phyloP scores from a whole-genome alignment of 2,113 vertebrate genomes.

The Spilogale gracilis region DNA sequence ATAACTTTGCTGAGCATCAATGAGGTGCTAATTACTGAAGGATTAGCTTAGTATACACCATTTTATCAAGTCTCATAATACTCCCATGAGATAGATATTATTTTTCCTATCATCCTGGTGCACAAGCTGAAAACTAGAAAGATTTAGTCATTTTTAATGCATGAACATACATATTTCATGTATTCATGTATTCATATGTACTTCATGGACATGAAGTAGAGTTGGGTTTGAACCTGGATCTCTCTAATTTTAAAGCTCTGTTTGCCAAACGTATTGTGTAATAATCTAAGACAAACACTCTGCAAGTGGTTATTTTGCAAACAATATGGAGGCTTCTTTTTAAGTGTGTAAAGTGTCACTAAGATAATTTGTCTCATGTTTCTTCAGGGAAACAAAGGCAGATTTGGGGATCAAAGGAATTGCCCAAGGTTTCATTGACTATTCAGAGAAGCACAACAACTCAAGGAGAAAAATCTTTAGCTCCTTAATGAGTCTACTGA shows the following conservation, averaged over 20 bases:
- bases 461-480: conserved; percentile 80
- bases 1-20: neutral
- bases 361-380: conserved; percentile 12
- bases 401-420: conserved; percentile 58
- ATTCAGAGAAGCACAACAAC: conserved; percentile 66
- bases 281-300: neutral
- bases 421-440: conserved; percentile 55
- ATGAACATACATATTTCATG: neutral
- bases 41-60: neutral
- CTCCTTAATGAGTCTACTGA: conserved; percentile 77
- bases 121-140: neutral
- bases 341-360: neutral
- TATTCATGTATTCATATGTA: too few relatives aligned
- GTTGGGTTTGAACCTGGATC: neutral
- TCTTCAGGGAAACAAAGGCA: conserved; percentile 57
- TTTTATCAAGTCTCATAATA: neutral
- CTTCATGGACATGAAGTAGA: neutral
- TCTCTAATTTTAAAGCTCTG: conserved; percentile 16
- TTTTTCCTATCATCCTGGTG: neutral
- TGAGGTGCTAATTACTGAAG: neutral
- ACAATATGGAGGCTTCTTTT: neutral
- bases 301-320: neutral
- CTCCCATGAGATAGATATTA: neutral
- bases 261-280: neutral
- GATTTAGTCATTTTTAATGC: neutral